phyloP scores from a whole-genome alignment of 2,797 vertebrate species.

The Cossypha niveicapilla region DNA sequence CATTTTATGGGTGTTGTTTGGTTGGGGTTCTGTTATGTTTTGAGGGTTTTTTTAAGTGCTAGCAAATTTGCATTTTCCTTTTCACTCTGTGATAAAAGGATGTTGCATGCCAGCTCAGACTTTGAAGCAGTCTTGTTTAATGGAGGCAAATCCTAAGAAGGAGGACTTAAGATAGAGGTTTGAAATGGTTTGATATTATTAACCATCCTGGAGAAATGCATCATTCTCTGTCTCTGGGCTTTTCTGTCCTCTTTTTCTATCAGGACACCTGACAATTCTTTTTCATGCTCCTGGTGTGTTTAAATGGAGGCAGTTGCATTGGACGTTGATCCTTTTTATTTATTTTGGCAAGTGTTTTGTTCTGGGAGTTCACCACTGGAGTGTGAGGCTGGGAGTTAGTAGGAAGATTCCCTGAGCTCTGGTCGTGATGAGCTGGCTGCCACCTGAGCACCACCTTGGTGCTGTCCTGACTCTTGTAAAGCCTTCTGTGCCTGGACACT shows the following conservation, averaged over 20 bases:
- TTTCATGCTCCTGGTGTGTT: background rate
- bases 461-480: background rate
- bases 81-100: rapidly evolving
- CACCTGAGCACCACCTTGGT: rapidly evolving
- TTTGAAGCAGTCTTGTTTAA: rapidly evolving
- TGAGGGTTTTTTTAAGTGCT: rapidly evolving
- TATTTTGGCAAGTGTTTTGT: background rate
- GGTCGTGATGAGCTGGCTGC: background rate
- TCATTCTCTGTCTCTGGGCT: background rate
- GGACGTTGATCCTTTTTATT: background rate
- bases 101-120: background rate
- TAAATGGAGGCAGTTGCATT: rapidly evolving
- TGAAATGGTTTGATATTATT: background rate
- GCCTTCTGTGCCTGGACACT: background rate
- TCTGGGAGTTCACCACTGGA: background rate
- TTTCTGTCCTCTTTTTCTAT: background rate
- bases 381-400: background rate
- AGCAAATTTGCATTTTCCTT: background rate
- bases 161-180: background rate
- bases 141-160: background rate
- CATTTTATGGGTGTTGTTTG: background rate
- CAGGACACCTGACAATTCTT: background rate
- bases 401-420: background rate
- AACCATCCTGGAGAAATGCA: rapidly evolving
- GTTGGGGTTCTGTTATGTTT: background rate